Base-by-base conservation (phyloP, 64 coral and sea anemone species). In the Montipora efflorescens region DNA sequence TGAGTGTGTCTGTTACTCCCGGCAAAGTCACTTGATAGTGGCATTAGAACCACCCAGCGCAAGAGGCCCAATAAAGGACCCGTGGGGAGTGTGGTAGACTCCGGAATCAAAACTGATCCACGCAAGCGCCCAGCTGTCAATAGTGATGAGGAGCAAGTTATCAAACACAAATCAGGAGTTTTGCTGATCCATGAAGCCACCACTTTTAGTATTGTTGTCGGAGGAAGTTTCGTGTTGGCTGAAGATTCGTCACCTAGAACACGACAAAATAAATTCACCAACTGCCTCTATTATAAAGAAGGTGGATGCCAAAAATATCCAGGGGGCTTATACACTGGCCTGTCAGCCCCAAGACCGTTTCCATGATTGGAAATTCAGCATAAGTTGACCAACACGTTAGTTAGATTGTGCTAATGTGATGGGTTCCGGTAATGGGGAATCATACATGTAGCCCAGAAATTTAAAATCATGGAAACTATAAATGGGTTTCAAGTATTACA, bases 11-110 rank as follows among this genome's bases (percentile, higher is more conserved):
- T 23, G 4, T 82, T 48, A 15, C 45, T 76, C 21, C 19, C 16
- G 12, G 21, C 5, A 15, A 8, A 57, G 48, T 90, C 57, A 25
- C 93, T 79, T 12, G 79, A 43, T n/a, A 97, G 58, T 67, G 96
- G 96, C 18, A 90, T 79, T 76, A 97, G 52, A 12, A 97, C 96
- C 51, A 90, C 94, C 96, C 96, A 97, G 50, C 86, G 89, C 21
- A 97, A 48, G 45, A 97, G 90, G 43, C 96, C 96, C 73, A 91
- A 52, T 83, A 97, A 64, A 9, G 96, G 96, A 58, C 87, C 90
- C 16, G 73, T 21, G 7, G 84, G 52, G n/a, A 89, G 75, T 48
- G 90, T 16, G 49, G 86, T 79, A 44, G 77, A 49, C 16, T 72
- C 92, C 5, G 83, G 75, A 1, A 75, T 15, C 3, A 82, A 66